Conservation (phyloP, 2,888 invertebrate species). For the Anodontia alba region DNA sequence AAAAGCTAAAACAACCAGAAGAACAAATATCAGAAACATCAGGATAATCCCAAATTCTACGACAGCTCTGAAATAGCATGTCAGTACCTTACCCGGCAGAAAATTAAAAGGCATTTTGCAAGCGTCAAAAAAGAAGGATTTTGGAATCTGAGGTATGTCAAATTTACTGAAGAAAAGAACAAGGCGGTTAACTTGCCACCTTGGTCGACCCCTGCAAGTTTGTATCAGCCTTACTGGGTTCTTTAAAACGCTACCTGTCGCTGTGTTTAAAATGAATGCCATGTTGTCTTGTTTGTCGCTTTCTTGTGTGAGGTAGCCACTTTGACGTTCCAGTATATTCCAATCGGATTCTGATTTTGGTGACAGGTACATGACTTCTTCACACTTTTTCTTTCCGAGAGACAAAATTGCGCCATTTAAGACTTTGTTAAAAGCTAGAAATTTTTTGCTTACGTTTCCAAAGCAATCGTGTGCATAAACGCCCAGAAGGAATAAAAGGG, state of each 20-base stretch:
- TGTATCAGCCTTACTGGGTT: slow-evolving; percentile 40
- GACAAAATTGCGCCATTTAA: slow-evolving; percentile 67
- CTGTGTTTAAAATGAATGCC: slow-evolving; percentile 73
- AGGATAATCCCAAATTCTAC: slow-evolving; percentile 66
- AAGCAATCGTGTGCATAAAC: slow-evolving; percentile 79
- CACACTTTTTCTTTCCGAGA: slow-evolving; percentile 56
- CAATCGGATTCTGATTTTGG: background rate
- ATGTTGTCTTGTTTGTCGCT: slow-evolving; percentile 68
- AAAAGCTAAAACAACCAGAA: slow-evolving; percentile 72
- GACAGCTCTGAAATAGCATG: slow-evolving; percentile 61
- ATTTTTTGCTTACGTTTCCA: slow-evolving; percentile 75
- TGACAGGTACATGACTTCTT: slow-evolving; percentile 29
- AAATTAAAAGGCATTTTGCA: slow-evolving; percentile 71
- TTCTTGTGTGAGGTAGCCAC: background rate
- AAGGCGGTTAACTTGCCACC: slow-evolving; percentile 51
- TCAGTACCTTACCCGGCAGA: slow-evolving; percentile 73
- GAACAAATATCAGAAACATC: slow-evolving; percentile 72
- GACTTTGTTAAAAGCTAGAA: slow-evolving; percentile 78
- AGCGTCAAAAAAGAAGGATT: slow-evolving; percentile 68
- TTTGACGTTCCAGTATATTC: too few relatives aligned
- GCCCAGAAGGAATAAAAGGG: slow-evolving; percentile 72
- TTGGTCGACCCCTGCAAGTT: slow-evolving; percentile 30
- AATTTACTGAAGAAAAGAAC: slow-evolving; percentile 66
- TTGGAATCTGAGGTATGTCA: slow-evolving; percentile 73
- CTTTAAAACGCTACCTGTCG: slow-evolving; percentile 43